Evolutionary conservation across 1,140 invertebrate species (phyloP).

Genomic region (Procambarus clarkii): DNA sequence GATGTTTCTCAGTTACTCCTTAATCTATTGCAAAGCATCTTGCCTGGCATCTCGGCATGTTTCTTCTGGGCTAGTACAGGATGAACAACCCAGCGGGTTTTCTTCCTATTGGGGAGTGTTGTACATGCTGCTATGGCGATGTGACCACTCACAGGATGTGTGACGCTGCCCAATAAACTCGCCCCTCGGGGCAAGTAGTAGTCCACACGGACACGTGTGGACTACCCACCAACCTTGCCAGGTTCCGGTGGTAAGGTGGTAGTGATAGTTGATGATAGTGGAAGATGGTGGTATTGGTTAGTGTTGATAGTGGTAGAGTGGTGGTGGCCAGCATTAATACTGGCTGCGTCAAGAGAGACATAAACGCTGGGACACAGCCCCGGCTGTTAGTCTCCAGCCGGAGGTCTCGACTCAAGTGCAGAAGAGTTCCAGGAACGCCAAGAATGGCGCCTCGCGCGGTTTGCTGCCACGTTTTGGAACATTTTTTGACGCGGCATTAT

Average conservation of each 20-base stretch:
- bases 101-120: too few relatives aligned
- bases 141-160: too few relatives aligned
- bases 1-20: too few relatives aligned
- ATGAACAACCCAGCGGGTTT: too few relatives aligned
- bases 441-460: slow-evolving; percentile 12
- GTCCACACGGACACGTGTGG: too few relatives aligned
- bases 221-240: background rate
- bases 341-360: slow-evolving; percentile 23
- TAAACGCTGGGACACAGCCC: slow-evolving; percentile 18
- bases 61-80: too few relatives aligned
- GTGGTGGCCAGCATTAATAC: slow-evolving; percentile 9
- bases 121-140: too few relatives aligned
- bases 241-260: background rate
- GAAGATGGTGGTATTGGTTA: too few relatives aligned
- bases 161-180: too few relatives aligned
- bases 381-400: slow-evolving; percentile 1
- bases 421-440: slow-evolving; percentile 23
- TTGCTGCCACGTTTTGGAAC: slow-evolving; percentile 14
- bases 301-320: background rate
- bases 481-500: slow-evolving; percentile 30
- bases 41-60: too few relatives aligned
- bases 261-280: background rate
- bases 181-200: too few relatives aligned
- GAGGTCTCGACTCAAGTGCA: slow-evolving; percentile 9
- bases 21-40: too few relatives aligned